Percentiles rank a stretch among this genome's conserved stretches.
These are phyloP conservation scores for Stegana nigrithorax DNA, from an alignment of 2,888 invertebrate genomes.

Conservation along the genomic window DNA sequence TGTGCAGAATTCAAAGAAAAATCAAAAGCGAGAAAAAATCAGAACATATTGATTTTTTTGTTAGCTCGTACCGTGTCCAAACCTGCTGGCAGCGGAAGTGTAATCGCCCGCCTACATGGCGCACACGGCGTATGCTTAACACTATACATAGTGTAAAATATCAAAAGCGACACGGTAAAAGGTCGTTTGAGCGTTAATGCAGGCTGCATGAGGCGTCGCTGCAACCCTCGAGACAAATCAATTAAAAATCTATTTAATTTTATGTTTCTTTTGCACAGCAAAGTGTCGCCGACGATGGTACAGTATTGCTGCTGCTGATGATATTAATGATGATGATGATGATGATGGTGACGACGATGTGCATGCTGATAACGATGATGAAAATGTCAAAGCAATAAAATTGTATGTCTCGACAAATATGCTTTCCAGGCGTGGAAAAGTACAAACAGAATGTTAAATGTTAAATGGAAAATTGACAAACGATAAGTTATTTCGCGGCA, in stretches of 20 bases:
- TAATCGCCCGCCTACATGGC: not conserved
- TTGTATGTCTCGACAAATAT: no score
- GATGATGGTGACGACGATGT: conserved; percentile 21
- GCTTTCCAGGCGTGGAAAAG: no score
- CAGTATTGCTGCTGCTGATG: no score
- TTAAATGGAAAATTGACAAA: no score
- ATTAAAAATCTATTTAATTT: conserved; percentile 35
- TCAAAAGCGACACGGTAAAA: not conserved
- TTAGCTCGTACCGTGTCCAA: not conserved
- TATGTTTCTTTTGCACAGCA: no score
- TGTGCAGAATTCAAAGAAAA: not conserved
- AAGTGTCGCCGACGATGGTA: no score
- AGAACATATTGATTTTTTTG: conserved; percentile 1
- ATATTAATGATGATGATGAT: conserved; percentile 13
- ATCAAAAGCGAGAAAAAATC: not conserved
- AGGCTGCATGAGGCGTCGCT: no score
- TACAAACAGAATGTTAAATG: no score
- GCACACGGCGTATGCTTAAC: not conserved
- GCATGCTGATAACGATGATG: conserved; percentile 28
- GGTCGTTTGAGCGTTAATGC: no score
- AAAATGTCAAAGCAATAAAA: no score
- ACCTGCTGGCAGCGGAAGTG: not conserved
- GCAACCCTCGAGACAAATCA: conserved; percentile 45
- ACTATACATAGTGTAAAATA: not conserved
- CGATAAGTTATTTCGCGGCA: no score